Conservation (phyloP, 2,888 invertebrate species). For the Linnaemya tessellans region DNA sequence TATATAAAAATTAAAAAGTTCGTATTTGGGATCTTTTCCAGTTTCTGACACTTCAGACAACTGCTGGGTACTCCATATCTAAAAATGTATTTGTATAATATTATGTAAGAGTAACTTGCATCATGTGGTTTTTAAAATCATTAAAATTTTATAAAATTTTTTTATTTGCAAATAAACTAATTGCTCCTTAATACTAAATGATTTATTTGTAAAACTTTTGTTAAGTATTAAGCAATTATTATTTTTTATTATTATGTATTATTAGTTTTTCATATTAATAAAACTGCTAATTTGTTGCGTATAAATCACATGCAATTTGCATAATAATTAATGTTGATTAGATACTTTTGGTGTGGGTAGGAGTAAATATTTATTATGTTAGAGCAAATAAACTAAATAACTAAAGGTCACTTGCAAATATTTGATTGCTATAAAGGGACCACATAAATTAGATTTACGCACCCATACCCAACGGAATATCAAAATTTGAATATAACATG, state of each 20-base stretch:
- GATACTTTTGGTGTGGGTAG: neutral
- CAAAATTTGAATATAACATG: neutral
- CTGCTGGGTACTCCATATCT: neutral
- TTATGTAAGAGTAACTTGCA: constrained; percentile 18
- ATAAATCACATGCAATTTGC: constrained; percentile 42
- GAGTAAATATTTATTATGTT: constrained; percentile 21
- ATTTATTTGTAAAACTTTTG: constrained; percentile 51
- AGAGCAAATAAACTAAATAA: neutral
- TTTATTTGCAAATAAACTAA: constrained; percentile 17
- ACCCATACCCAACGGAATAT: neutral
- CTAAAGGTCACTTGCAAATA: neutral
- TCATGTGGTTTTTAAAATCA: constrained; percentile 50
- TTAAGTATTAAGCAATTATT: neutral
- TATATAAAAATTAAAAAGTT: too few species aligned
- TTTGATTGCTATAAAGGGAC: neutral
- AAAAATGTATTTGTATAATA: neutral
- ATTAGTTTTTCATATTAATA: neutral
- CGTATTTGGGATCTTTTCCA: too few species aligned
- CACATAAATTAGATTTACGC: neutral
- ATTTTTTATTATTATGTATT: too few species aligned
- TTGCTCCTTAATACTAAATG: constrained; percentile 43
- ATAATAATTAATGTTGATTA: constrained; percentile 32
- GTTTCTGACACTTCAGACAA: too few species aligned
- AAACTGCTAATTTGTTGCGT: constrained; percentile 43
- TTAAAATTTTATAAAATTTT: constrained; percentile 19